These are phyloP conservation scores for Buceros bicornis DNA, from an alignment of 2,797 vertebrate genomes.

Conservation along the genomic window DNA sequence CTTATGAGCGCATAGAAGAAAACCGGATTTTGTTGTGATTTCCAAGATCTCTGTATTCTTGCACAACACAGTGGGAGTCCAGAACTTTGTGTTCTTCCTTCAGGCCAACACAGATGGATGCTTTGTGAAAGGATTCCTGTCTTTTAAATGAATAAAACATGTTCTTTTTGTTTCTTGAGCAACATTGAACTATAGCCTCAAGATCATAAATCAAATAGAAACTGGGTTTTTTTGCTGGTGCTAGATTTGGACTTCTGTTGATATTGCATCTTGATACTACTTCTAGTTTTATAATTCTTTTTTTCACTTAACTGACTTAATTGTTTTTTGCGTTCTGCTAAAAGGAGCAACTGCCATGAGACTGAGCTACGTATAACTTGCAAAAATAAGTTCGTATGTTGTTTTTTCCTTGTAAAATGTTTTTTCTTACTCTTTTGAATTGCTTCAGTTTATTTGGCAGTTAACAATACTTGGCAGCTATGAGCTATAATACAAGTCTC, in stretches of 20 bases:
- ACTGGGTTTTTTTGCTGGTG: background rate
- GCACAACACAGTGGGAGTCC: background rate
- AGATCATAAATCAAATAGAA: background rate
- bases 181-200: background rate
- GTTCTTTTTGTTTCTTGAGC: constrained; percentile 28
- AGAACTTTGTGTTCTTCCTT: background rate
- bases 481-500: background rate
- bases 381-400: background rate
- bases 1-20: background rate
- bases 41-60: background rate
- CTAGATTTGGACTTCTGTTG: background rate
- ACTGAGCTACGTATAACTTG: background rate
- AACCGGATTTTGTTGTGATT: background rate
- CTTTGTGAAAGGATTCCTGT: background rate
- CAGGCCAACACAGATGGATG: background rate
- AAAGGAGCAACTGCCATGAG: background rate
- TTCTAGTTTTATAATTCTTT: background rate
- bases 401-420: background rate
- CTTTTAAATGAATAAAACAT: constrained; percentile 2
- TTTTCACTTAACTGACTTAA: background rate
- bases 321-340: background rate
- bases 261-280: background rate
- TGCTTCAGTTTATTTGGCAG: background rate
- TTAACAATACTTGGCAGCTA: background rate
- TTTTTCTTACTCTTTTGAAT: background rate